phyloP scores from a whole-genome alignment of 2,113 vertebrate genomes.

The Chaetodon auriga region DNA sequence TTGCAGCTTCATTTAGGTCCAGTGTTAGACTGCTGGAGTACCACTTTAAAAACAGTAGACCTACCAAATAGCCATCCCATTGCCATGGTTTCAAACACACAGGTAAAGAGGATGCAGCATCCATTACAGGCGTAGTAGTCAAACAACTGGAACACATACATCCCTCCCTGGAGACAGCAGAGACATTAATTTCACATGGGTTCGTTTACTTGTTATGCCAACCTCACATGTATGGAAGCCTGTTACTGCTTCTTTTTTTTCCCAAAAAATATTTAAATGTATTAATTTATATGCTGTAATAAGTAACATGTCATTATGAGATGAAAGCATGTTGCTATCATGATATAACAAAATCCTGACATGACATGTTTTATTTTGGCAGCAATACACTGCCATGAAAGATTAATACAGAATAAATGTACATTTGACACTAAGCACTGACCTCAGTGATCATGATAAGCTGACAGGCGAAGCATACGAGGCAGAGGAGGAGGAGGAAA shows the following conservation, averaged over 20 bases:
- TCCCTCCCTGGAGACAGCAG: slow-evolving; percentile 76
- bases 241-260: background rate
- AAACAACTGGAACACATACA: slow-evolving; percentile 84
- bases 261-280: background rate
- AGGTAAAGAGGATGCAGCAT: slow-evolving; percentile 80
- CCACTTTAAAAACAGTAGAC: background rate
- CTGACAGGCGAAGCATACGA: slow-evolving; percentile 79
- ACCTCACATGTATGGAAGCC: background rate
- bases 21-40: background rate
- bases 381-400: background rate
- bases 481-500: slow-evolving; percentile 80
- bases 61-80: slow-evolving; percentile 84
- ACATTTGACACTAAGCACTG: background rate
- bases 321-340: background rate
- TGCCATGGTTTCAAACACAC: slow-evolving; percentile 78
- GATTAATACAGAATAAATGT: background rate
- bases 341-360: background rate
- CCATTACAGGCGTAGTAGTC: slow-evolving; percentile 86
- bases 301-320: background rate
- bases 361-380: background rate
- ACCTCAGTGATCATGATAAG: slow-evolving; percentile 84
- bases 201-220: background rate
- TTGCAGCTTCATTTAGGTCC: background rate
- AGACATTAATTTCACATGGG: background rate
- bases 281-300: background rate